A percentile compares a stretch with the other conserved stretches of the same genome.
Evolutionary conservation across 1,140 invertebrate species (phyloP).

Genomic region (Neocloeon triangulifer): DNA sequence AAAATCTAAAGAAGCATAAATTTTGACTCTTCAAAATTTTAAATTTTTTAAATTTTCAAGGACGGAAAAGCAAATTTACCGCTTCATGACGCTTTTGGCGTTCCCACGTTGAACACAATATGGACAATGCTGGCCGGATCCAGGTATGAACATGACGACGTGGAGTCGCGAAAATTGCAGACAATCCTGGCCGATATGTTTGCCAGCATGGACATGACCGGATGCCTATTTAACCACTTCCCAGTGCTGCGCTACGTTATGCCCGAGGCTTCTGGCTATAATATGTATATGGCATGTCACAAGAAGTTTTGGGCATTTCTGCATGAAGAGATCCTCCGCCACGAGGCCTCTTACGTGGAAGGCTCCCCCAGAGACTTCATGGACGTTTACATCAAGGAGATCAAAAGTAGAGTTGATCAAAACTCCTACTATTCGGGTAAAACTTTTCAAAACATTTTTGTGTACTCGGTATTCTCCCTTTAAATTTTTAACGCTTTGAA

Average conservation of each 20-base stretch:
- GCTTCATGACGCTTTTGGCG: slow-evolving; percentile 21
- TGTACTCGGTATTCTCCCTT: no score
- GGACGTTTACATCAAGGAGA: slow-evolving; percentile 42
- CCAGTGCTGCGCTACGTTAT: slow-evolving; percentile 34
- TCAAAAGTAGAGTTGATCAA: background rate
- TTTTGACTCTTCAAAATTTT: no score
- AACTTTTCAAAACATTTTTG: no score
- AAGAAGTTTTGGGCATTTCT: slow-evolving; percentile 21
- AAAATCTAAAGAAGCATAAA: no score
- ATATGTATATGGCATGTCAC: slow-evolving; percentile 19
- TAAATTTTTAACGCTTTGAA: no score
- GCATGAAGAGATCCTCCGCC: slow-evolving; percentile 41
- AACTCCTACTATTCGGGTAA: slow-evolving; percentile 1
- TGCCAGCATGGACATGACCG: slow-evolving; percentile 35
- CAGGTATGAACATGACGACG: slow-evolving; percentile 36
- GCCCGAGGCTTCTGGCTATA: slow-evolving; percentile 31
- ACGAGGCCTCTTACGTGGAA: slow-evolving; percentile 38
- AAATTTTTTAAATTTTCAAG: no score
- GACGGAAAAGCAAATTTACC: slow-evolving; percentile 7
- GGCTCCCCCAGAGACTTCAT: slow-evolving; percentile 54
- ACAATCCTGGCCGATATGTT: slow-evolving; percentile 42
- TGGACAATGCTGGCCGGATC: slow-evolving; percentile 45
- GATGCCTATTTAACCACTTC: slow-evolving; percentile 37
- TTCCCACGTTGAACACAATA: slow-evolving; percentile 40
- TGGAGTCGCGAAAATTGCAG: slow-evolving; percentile 40